A percentile compares a stretch with the other conserved stretches of the same genome.
Evolutionary conservation across 2,113 vertebrate genomes (phyloP).

Genomic region (Melanocharis versteri): DNA sequence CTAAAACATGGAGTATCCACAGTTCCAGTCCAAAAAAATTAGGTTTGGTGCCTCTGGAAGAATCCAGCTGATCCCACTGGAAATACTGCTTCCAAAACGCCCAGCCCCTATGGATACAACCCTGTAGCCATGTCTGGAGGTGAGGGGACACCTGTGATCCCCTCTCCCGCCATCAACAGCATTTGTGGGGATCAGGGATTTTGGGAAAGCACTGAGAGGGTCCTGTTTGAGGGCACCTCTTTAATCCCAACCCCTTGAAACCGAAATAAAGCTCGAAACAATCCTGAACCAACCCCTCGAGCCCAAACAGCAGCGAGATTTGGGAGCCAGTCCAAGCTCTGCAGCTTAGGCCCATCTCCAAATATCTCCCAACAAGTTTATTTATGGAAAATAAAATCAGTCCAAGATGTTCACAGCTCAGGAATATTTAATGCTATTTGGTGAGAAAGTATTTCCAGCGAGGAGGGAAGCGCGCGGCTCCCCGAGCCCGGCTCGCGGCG

Average conservation of each 20-base stretch:
- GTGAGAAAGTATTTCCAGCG: conserved; percentile 49
- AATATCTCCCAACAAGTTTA: conserved; percentile 64
- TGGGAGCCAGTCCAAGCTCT: conserved; percentile 51
- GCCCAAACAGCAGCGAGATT: conserved; percentile 52
- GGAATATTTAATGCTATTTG: conserved; percentile 57
- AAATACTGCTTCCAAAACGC: accelerated
- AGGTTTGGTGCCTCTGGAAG: background rate
- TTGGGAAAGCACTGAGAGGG: background rate
- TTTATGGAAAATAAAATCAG: conserved; percentile 67
- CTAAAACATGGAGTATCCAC: accelerated
- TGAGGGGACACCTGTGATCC: background rate
- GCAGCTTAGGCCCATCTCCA: conserved; percentile 63
- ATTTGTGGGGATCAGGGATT: accelerated
- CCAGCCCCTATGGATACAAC: accelerated
- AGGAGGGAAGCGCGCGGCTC: background rate
- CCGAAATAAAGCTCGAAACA: background rate
- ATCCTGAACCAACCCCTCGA: conserved; percentile 40
- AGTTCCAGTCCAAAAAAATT: accelerated
- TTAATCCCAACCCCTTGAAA: background rate
- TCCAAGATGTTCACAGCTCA: conserved; percentile 60
- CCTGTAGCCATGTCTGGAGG: accelerated
- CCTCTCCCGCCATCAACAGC: background rate
- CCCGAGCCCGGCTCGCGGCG: background rate
- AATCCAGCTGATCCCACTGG: background rate
- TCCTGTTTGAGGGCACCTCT: background rate